Percentiles rank a stretch among this genome's conserved stretches.
phyloP scores from a whole-genome alignment of 2,797 vertebrate genomes.

The Antrozous pallidus region DNA sequence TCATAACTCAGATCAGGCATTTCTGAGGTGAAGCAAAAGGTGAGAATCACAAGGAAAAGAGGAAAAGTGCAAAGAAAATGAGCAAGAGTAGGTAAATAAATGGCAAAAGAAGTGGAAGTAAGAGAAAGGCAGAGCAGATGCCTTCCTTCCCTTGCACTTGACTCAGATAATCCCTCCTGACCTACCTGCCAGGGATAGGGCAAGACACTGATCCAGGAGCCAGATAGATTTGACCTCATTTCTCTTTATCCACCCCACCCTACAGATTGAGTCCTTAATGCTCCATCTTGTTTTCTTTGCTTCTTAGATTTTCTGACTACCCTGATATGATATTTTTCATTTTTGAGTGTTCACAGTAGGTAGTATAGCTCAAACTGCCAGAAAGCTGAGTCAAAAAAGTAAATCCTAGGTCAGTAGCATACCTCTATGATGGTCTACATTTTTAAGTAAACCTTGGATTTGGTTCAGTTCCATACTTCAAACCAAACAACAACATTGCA shows the following conservation, averaged over 20 bases:
- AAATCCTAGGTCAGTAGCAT: background rate
- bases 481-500: background rate
- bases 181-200: background rate
- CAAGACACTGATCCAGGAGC: background rate
- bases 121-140: background rate
- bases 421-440: background rate
- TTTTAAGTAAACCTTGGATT: background rate
- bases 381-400: background rate
- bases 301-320: background rate
- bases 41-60: conserved; percentile 2
- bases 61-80: background rate
- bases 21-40: conserved; percentile 55
- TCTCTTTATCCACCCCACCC: background rate
- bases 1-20: conserved; percentile 38
- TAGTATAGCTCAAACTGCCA: background rate
- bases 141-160: background rate
- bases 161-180: background rate
- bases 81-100: background rate
- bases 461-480: background rate
- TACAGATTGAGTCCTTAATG: background rate
- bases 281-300: background rate
- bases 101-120: background rate
- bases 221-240: background rate
- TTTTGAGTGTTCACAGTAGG: background rate
- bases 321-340: background rate